Conservation (phyloP, 2,797 vertebrate genomes). For the Otus scops region DNA sequence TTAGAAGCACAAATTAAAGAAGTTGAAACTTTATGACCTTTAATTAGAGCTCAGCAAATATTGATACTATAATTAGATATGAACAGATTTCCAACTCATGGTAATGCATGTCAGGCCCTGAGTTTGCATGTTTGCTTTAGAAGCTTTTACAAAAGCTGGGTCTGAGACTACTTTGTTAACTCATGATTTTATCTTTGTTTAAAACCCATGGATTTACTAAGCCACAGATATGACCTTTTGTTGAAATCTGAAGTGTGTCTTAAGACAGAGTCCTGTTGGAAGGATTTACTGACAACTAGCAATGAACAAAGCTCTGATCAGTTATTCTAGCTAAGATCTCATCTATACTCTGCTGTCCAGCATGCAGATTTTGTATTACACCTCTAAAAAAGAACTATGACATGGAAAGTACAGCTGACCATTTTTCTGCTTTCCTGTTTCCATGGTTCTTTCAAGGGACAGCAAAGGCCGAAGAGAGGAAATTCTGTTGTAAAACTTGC, state of each 20-base stretch:
- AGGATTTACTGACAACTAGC: not conserved
- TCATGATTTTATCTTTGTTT: not conserved
- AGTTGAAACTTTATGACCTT: conserved; percentile 1
- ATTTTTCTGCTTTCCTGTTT: not conserved
- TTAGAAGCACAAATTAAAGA: not conserved
- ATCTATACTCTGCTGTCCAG: not conserved
- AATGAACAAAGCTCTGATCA: not conserved
- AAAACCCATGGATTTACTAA: not conserved
- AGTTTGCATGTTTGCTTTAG: not conserved
- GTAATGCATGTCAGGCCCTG: not conserved
- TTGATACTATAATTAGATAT: not conserved
- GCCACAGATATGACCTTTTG: not conserved
- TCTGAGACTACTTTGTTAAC: not conserved
- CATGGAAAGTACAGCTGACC: not conserved
- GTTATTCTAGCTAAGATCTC: not conserved
- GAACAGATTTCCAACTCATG: not conserved
- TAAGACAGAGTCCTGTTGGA: not conserved
- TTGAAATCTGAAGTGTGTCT: not conserved
- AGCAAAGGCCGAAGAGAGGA: not conserved
- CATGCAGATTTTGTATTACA: not conserved
- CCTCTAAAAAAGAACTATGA: not conserved
- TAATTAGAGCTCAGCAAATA: conserved; percentile 49
- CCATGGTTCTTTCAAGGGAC: not conserved
- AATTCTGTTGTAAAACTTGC: not conserved
- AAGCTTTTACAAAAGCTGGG: not conserved